Conservation (phyloP, 2,888 invertebrate genomes). For the Drosophila emarginata region DNA sequence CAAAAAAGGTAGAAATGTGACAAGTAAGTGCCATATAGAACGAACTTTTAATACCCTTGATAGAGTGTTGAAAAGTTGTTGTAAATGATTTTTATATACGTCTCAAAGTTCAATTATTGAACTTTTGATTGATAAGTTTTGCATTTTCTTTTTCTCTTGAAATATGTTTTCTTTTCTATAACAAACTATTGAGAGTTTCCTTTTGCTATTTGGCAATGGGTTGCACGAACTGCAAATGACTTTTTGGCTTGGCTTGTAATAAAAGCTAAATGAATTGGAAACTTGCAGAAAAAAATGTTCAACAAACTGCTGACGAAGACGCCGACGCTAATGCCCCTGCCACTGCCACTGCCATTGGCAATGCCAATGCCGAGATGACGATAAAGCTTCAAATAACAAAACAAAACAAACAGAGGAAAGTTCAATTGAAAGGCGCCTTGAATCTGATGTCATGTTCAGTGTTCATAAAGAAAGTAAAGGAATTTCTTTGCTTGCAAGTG, state of each 20-base stretch:
- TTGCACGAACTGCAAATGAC: conserved; percentile 74
- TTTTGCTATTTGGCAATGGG: conserved; percentile 42
- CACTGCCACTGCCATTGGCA: background rate
- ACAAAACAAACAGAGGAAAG: conserved; percentile 19
- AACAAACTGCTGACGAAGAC: conserved; percentile 48
- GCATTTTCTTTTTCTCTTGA: background rate
- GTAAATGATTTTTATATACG: background rate
- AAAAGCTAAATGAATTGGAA: conserved; percentile 74
- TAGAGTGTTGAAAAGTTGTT: background rate
- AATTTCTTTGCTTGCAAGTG: conserved; percentile 34
- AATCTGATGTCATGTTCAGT: conserved; percentile 67
- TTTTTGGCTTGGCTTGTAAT: conserved; percentile 55
- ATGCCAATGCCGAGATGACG: conserved; percentile 33
- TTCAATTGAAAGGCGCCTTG: conserved; percentile 29
- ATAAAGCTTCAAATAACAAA: conserved; percentile 44
- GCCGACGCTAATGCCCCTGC: conserved; percentile 26
- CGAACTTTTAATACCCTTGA: conserved; percentile 22
- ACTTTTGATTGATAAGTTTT: conserved; percentile 1
- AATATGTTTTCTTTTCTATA: conserved; percentile 1
- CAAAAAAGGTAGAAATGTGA: background rate
- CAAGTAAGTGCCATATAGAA: background rate
- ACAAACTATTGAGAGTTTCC: background rate
- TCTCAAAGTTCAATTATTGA: conserved; percentile 1
- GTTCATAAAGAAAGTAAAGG: conserved; percentile 53
- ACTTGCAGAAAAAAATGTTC: conserved; percentile 65